These are phyloP conservation scores for Dicerorhinus sumatrensis DNA, from an alignment of 2,113 vertebrate species.

Conservation along the genomic window DNA sequence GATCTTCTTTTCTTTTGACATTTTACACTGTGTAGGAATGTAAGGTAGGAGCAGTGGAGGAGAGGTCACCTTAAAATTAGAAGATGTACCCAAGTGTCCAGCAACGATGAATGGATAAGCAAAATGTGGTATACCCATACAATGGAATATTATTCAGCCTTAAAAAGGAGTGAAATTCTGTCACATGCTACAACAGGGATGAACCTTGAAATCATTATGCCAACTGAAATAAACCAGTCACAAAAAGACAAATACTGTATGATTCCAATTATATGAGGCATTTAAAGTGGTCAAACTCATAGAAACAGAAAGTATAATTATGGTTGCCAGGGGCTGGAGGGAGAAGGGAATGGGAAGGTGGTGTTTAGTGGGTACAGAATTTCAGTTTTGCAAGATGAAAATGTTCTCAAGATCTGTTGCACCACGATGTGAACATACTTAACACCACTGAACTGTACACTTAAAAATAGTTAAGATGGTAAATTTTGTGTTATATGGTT, in stretches of 20 bases:
- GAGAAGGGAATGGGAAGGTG: background rate
- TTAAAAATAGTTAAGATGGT: background rate
- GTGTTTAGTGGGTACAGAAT: background rate
- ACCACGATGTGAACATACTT: background rate
- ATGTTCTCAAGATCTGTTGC: background rate
- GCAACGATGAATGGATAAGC: background rate
- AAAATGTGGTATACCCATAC: background rate
- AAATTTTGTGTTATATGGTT: background rate
- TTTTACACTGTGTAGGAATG: background rate
- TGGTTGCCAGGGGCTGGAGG: background rate
- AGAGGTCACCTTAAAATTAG: background rate
- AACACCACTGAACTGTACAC: background rate
- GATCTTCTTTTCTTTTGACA: constrained; percentile 20
- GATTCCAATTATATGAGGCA: background rate
- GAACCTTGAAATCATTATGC: background rate
- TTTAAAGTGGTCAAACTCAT: background rate
- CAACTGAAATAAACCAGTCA: background rate
- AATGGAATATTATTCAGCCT: background rate
- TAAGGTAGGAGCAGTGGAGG: background rate
- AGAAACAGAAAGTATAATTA: background rate
- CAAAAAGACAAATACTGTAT: background rate
- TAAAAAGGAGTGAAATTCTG: background rate
- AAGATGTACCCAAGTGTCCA: background rate
- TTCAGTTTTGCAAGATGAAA: background rate
- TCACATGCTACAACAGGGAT: background rate